phyloP scores from a whole-genome alignment of 2,113 vertebrate genomes.

The Penelope pileata region DNA sequence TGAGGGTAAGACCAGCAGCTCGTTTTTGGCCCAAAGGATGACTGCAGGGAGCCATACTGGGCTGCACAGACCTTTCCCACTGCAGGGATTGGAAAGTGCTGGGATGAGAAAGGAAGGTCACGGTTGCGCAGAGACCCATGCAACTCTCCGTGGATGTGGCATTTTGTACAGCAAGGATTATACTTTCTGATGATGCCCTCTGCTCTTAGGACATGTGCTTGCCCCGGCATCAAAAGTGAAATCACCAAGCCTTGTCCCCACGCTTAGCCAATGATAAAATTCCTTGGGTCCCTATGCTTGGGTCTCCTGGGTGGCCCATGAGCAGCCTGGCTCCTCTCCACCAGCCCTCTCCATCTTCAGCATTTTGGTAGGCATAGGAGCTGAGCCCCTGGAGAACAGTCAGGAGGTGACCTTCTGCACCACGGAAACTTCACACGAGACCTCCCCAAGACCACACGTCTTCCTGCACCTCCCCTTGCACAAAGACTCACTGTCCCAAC shows the following conservation, averaged over 20 bases:
- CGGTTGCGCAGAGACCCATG: rapidly evolving
- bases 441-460: background rate
- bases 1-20: background rate
- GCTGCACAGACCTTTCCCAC: background rate
- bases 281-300: background rate
- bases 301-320: slow-evolving; percentile 16
- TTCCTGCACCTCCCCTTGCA: background rate
- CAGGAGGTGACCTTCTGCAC: background rate
- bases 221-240: background rate
- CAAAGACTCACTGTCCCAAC: background rate
- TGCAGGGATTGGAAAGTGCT: rapidly evolving
- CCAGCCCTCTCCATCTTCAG: background rate
- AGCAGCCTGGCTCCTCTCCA: background rate
- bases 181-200: background rate
- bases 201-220: background rate
- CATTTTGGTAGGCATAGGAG: background rate
- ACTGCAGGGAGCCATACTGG: background rate
- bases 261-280: background rate
- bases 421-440: background rate
- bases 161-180: rapidly evolving
- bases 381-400: background rate
- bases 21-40: background rate
- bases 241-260: background rate
- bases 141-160: background rate
- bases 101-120: background rate